Base-by-base conservation (phyloP, 2,888 invertebrate species). In the Chloroclystis v-ata region DNA sequence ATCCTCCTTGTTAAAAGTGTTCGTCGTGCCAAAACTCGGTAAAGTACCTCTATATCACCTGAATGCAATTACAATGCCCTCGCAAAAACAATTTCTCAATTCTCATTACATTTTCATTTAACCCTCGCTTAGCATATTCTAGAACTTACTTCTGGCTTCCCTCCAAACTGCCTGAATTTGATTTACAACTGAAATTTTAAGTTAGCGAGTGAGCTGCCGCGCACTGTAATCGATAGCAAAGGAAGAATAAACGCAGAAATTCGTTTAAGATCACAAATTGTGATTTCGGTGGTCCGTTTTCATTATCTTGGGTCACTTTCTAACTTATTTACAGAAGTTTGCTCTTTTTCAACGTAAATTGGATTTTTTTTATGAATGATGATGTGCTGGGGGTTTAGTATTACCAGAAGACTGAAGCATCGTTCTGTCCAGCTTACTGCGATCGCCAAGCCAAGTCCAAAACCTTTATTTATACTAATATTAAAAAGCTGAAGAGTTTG, bases 181-280 rank as follows among this genome's bases (percentile, higher is more conserved):
- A 37, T 38, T 28, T 38, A 28, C 35, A 11, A 35, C 35, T 35
- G 10, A 6, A 35, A 35, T 10, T 35, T 35, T 10, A 11, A 4
- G 10, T 13, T 16, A n/a, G 29, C 29, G 9, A 28, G n/a, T n/a
- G n/a, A n/a, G n/a, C n/a, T n/a, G 24, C 8, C 41, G 45, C 11
- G 42, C 33, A 33, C 45, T 49, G 33, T 24, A 44, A 11, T 39
- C 28, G 35, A 28, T 13, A 24, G 33, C 37, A 37, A 33, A 26
- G 28, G 28, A 37, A 41, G 45, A 45, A 38, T 16, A 42, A 49
- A 42, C 25, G 42, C 40, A 54, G 20, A 57, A 52, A 43, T 38
- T 43, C 49, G 52, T 49, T 52, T 63, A 63, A 66, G 62, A 65
- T 62, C 65, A 67, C 61, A 61, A 63, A 65, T 64, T 62, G 64